Percentiles rank a stretch among this genome's conserved stretches.
Conservation (phyloP, 2,888 invertebrate genomes). For the Drosophila subquinaria region DNA sequence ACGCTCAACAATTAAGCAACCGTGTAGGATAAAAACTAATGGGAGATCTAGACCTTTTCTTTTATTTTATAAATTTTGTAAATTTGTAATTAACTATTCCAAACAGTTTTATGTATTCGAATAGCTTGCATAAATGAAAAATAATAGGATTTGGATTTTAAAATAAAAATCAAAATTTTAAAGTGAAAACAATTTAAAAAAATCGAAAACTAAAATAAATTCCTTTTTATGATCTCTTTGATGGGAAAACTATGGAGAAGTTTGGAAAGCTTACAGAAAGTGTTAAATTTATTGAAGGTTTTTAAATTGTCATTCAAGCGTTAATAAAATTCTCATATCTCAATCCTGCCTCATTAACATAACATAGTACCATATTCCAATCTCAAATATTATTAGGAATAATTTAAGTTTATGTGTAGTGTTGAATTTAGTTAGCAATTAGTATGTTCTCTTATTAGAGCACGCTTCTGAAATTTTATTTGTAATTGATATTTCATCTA, state of each 20-base stretch:
- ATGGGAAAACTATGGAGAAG: too few species aligned
- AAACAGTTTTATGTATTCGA: too few species aligned
- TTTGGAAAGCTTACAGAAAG: too few species aligned
- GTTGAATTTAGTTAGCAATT: conserved; percentile 1
- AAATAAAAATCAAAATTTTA: not conserved
- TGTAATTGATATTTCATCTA: conserved; percentile 20
- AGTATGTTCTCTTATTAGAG: not conserved
- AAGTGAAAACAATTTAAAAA: not conserved
- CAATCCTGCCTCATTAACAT: not conserved
- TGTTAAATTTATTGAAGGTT: too few species aligned
- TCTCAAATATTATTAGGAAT: not conserved
- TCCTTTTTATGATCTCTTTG: too few species aligned
- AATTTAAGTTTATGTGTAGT: not conserved
- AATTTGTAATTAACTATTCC: too few species aligned
- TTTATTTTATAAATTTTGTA: too few species aligned
- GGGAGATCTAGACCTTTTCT: not conserved
- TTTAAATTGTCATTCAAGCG: not conserved
- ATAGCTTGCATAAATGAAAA: too few species aligned
- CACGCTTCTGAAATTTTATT: not conserved
- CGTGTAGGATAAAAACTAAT: not conserved
- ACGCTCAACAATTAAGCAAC: not conserved
- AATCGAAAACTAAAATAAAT: not conserved
- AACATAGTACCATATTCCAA: not conserved
- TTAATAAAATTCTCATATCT: not conserved
- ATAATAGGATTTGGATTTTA: too few species aligned